Percentiles rank a stretch among this genome's conserved stretches.
These are phyloP conservation scores for Thripadectes ignobilis DNA, from an alignment of 2,797 vertebrate genomes.

Conservation along the genomic window DNA sequence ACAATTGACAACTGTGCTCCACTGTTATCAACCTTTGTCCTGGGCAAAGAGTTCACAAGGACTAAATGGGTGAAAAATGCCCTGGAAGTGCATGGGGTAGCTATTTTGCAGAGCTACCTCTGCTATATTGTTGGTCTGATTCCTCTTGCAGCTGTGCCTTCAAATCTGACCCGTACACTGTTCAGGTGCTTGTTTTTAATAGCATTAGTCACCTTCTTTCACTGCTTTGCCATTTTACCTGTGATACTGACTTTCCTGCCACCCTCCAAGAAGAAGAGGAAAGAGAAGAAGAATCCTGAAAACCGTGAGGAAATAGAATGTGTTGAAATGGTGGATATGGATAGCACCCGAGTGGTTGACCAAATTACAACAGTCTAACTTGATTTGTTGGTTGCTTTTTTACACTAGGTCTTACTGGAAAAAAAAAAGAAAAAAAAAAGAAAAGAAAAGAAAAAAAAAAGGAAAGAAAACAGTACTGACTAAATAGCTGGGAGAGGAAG, in stretches of 20 bases:
- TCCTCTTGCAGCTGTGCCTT: conserved; percentile 93
- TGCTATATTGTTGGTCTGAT: conserved; percentile 94
- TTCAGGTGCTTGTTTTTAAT: conserved; percentile 99
- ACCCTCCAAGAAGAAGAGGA: conserved; percentile 90
- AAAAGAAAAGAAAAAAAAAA: conserved; percentile 16
- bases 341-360: conserved; percentile 96
- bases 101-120: conserved; percentile 95
- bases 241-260: conserved; percentile 98
- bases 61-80: conserved; percentile 97
- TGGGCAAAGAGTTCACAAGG: conserved; percentile 93
- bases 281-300: conserved; percentile 84
- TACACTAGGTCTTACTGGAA: conserved; percentile 77
- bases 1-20: conserved; percentile 95
- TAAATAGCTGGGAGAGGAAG: conserved; percentile 3
- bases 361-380: conserved; percentile 97
- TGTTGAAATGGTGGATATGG: conserved; percentile 97
- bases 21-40: conserved; percentile 93
- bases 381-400: conserved; percentile 73
- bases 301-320: conserved; percentile 94
- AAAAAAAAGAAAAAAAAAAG: neutral
- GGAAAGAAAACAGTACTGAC: conserved; percentile 45
- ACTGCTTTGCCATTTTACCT: conserved; percentile 97
- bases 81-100: conserved; percentile 94
- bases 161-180: conserved; percentile 96
- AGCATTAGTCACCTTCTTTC: conserved; percentile 95